Base-by-base conservation (phyloP, 2,113 vertebrate species). In the Caloenas nicobarica region DNA sequence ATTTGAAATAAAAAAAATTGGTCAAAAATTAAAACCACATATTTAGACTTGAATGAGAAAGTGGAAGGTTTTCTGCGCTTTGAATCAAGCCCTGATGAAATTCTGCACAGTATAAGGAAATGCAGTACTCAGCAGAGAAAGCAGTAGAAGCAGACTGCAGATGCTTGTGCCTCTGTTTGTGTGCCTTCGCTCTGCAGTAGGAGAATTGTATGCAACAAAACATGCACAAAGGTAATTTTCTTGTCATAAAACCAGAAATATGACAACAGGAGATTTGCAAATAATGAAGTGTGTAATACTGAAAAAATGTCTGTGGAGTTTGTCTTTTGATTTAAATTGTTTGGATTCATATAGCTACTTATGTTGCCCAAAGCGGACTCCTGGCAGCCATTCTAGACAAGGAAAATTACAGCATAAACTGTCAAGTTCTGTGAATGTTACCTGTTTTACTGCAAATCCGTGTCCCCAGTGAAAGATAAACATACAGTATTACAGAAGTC, bases 401-500 rank as follows among this genome's bases (percentile, higher is more conserved):
- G 25, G 44, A 68, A 91, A 88, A 93, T 60, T 71, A 34, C 86
- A 61, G 44, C 25, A 64, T 61, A 79, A 93, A 81, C 69, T 81
- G 60, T 71, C 76, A 84, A 42, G 53, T 81, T 90, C 56, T 71
- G 60, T 44, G 88, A 73, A n/a, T 53, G 48, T 64, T 93, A 86
- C 86, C 60, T 88, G 60, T 44, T 92, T 86, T 84, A 69, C 34
- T 91, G 80, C 69, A 94, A 89, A 83, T 61, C 34, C 5, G 17
- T n/a, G 31, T 88, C 95, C 76, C 88, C 28, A 54, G 72, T 92
- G 96, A 71, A 92, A 90, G n/a, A 71, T 76, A 79, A 96, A 90
- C 34, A 22, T 7, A 13, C n/a, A 58, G 10, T 7, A 18, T 16
- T 71, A 65, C 22, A 57, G 34, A 90, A 93, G 1, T 29, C n/a